Percentiles rank a stretch among this genome's conserved stretches.
Evolutionary conservation across 2,113 vertebrate genomes (phyloP).

Genomic region (Leucopsar rothschildi): DNA sequence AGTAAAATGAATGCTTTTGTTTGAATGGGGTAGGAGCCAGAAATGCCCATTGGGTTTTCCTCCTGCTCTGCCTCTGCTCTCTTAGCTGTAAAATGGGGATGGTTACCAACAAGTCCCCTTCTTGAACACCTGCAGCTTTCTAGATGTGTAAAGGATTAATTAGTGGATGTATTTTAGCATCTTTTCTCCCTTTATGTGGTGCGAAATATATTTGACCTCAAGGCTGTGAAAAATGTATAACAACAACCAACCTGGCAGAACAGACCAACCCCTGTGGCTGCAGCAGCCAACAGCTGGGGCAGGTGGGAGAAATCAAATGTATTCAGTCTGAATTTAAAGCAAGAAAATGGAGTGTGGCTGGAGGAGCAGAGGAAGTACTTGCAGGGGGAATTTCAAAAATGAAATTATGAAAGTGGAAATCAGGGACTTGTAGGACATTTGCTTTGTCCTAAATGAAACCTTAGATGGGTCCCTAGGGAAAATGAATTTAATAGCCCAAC

Average conservation of each 20-base stretch:
- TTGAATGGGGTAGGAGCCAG: background rate
- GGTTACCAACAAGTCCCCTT: background rate
- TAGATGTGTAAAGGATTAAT: background rate
- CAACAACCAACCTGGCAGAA: background rate
- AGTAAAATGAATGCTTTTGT: background rate
- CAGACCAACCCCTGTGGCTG: background rate
- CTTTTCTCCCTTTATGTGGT: background rate
- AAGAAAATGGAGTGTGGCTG: background rate
- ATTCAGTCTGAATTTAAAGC: background rate
- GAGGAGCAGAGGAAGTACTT: background rate
- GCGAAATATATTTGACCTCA: background rate
- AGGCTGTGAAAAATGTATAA: background rate
- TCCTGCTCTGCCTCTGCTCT: background rate
- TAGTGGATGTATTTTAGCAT: background rate
- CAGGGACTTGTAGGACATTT: background rate
- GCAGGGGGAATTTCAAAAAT: background rate
- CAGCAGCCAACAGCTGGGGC: background rate
- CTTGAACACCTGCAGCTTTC: background rate
- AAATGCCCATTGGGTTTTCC: background rate
- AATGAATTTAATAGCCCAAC: background rate
- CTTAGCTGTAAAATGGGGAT: background rate
- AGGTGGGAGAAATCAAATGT: background rate
- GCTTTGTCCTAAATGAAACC: background rate
- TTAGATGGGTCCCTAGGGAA: background rate
- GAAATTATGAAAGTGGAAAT: fast-evolving